phyloP scores from a whole-genome alignment of 2,797 vertebrate species.

The Cuniculus paca region DNA sequence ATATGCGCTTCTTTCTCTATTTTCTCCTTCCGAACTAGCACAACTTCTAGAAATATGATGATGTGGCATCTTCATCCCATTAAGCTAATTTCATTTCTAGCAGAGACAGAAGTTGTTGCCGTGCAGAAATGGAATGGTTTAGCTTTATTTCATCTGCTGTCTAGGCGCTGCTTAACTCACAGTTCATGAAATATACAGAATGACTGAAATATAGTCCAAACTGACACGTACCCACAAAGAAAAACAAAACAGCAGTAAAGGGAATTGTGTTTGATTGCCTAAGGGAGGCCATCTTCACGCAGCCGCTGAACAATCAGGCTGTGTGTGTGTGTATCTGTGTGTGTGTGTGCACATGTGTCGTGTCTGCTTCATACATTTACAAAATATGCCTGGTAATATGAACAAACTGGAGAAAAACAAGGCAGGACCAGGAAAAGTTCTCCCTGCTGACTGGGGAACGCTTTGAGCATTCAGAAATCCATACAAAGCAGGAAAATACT shows the following conservation, averaged over 20 bases:
- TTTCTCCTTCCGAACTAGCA: conserved; percentile 74
- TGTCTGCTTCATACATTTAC: conserved; percentile 60
- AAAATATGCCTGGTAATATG: conserved; percentile 72
- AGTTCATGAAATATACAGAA: conserved; percentile 3
- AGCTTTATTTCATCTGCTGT: conserved; percentile 54
- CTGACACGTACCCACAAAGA: not conserved
- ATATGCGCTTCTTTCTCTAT: conserved; percentile 56
- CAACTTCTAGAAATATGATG: conserved; percentile 47
- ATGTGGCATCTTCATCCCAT: conserved; percentile 42
- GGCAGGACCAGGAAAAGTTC: conserved; percentile 66
- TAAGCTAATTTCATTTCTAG: conserved; percentile 67
- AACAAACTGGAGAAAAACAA: conserved; percentile 73
- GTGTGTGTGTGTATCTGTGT: not conserved
- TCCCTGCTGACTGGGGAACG: conserved; percentile 43
- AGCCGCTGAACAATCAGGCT: conserved; percentile 54
- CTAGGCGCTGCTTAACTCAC: not conserved
- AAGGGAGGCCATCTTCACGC: conserved; percentile 61
- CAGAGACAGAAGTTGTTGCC: conserved; percentile 61
- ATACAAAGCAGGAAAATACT: conserved; percentile 63
- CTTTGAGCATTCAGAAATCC: conserved; percentile 47
- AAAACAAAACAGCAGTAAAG: conserved; percentile 38
- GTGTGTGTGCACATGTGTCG: not conserved
- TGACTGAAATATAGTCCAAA: conserved; percentile 21
- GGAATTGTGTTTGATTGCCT: conserved; percentile 41
- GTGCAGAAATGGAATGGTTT: conserved; percentile 51